Evolutionary conservation across 2,113 vertebrate species (phyloP).

Genomic region (Myocastor coypus): DNA sequence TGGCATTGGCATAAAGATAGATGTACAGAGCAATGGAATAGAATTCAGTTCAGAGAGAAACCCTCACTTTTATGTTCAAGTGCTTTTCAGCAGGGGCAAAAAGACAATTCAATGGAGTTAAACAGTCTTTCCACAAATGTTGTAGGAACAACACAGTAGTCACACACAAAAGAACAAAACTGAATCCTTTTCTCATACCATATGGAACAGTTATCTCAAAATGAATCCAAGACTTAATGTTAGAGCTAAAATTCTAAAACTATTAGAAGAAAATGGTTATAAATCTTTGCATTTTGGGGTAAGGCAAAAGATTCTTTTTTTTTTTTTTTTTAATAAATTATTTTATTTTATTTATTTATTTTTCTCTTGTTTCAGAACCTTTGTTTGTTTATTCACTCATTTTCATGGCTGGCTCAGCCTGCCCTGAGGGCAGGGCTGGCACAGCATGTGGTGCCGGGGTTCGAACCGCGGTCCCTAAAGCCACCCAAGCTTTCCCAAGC

Average conservation of each 20-base stretch:
- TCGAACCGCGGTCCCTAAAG: too few relatives aligned
- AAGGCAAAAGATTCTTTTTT: neutral
- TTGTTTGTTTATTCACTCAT: too few relatives aligned
- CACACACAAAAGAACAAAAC: neutral
- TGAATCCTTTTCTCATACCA: neutral
- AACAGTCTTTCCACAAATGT: neutral
- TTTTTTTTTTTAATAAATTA: too few relatives aligned
- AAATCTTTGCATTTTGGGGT: neutral
- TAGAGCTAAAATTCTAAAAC: neutral
- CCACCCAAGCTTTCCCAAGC: too few relatives aligned
- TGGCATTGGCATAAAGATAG: neutral
- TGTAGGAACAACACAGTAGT: neutral
- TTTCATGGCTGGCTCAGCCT: too few relatives aligned
- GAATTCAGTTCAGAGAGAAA: constrained; percentile 42
- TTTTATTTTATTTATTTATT: too few relatives aligned
- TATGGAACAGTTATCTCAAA: neutral
- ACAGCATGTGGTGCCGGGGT: too few relatives aligned
- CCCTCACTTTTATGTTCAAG: neutral
- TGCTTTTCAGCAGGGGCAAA: neutral
- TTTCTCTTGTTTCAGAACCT: too few relatives aligned
- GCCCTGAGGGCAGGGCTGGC: too few relatives aligned
- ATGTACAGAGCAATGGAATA: neutral
- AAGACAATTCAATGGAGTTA: neutral
- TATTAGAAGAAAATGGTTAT: neutral
- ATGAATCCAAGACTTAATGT: constrained; percentile 3